phyloP scores from a whole-genome alignment of 2,113 vertebrate species.

The Picathartes gymnocephalus region DNA sequence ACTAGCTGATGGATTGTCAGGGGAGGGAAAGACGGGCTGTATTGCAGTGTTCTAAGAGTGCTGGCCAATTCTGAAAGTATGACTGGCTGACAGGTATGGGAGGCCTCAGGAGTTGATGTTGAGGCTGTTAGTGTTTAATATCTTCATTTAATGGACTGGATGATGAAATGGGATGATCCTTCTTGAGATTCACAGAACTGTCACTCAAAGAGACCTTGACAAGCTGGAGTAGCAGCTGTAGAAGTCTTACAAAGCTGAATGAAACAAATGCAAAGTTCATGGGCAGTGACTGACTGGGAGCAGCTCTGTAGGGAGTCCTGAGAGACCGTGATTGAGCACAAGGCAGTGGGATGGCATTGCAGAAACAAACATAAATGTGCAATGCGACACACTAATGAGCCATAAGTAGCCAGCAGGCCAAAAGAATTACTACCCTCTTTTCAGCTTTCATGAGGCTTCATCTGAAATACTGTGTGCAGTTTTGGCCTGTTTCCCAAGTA shows the following conservation, averaged over 20 bases:
- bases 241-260: background rate
- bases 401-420: background rate
- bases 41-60: background rate
- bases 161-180: background rate
- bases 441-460: background rate
- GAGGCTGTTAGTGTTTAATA: background rate
- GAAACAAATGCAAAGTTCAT: background rate
- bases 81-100: background rate
- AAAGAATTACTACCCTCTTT: background rate
- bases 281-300: background rate
- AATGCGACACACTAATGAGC: too few species aligned
- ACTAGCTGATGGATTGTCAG: background rate
- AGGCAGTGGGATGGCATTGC: background rate
- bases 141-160: background rate
- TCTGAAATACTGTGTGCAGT: background rate
- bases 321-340: background rate
- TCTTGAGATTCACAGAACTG: background rate
- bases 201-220: background rate
- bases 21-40: background rate
- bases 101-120: background rate
- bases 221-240: background rate
- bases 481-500: background rate
- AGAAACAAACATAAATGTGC: background rate
- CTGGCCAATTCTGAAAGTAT: background rate
- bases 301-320: background rate